phyloP scores from a whole-genome alignment of 2,113 vertebrate genomes.

The Martes martes region DNA sequence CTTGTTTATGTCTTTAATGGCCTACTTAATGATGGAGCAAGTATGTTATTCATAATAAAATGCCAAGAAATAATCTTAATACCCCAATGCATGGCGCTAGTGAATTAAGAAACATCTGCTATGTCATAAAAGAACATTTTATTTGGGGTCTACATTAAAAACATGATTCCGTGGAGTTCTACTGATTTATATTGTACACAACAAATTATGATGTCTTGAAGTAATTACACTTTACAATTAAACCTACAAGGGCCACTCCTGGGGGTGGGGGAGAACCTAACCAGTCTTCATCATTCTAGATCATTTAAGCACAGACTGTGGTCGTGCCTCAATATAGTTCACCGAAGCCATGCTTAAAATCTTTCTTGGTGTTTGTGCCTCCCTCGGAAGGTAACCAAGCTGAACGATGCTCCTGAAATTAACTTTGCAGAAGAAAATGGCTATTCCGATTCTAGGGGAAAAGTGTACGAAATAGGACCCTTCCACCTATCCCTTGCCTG shows the following conservation, averaged over 20 bases:
- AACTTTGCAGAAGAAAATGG: not conserved
- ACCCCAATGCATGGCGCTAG: slow-evolving; percentile 83
- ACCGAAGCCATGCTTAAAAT: not conserved
- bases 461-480: not conserved
- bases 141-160: slow-evolving; percentile 80
- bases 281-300: not conserved
- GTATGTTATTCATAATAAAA: slow-evolving; percentile 89
- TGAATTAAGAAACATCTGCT: slow-evolving; percentile 90
- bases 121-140: slow-evolving; percentile 82
- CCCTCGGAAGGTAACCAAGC: not conserved
- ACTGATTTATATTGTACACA: slow-evolving; percentile 75
- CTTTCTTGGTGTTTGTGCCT: not conserved
- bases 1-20: slow-evolving; percentile 93
- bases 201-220: slow-evolving; percentile 74
- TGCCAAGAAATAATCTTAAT: slow-evolving; percentile 86
- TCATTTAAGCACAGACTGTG: not conserved
- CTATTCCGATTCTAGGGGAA: not conserved
- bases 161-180: slow-evolving; percentile 73
- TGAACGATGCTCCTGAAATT: not conserved
- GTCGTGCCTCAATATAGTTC: not conserved
- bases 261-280: not conserved
- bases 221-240: slow-evolving; percentile 72
- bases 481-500: not conserved
- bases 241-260: slow-evolving; percentile 54
- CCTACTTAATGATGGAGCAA: slow-evolving; percentile 86